Evolutionary conservation across 2,888 invertebrate genomes (phyloP), one percentile per base, ranked within the genome.

Genomic region (Tanypteryx hageni): DNA sequence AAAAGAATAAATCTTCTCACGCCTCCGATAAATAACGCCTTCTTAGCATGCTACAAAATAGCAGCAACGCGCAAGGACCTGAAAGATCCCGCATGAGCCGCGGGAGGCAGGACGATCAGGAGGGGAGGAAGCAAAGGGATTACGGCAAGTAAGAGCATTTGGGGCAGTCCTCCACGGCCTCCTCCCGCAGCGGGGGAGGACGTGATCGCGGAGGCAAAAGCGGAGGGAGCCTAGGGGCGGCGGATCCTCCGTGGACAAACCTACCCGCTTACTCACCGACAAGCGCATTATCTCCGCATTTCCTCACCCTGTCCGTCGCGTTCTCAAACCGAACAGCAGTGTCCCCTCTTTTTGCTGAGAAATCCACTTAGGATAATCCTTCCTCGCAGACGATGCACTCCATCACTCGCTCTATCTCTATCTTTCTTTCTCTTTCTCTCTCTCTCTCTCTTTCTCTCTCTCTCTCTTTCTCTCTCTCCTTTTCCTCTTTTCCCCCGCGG

Each of bases 281-380:
- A 56, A 11, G 83, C 44, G 57, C 83, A 18, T 57, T 83, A 83
- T 83, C 83, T 10, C 9, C 83, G 16, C 56, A 83, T 83, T 44
- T 83, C 83, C 56, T 56, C 83, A 44, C 82, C 44, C 44, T 44
- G 5, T 44, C 44, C 44, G 44, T 44, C 44, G 44, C 83, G 10
- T 57, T 83, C 56, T 83, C 57, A n/a, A 83, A 83, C 83, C 56
- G 44, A 83, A 56, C 83, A 57, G 7, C 57, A 44, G 83, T 56
- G 83, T 57, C 56, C 56, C 83, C 56, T 57, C 22, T 83, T 83
- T 83, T 83, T 56, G n/a, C 83, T 83, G 56, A 57, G 56, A 16
- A 83, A 56, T 83, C 56, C 83, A 83, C 83, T 83, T 83, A 83
- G 83, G 83, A n/a, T 83, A 83, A 83, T 83, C 83, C 83, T 83